Evolutionary conservation across 2,113 vertebrate species (phyloP), one percentile per base, ranked within the genome.

Genomic region (Clarias macrocephalus): DNA sequence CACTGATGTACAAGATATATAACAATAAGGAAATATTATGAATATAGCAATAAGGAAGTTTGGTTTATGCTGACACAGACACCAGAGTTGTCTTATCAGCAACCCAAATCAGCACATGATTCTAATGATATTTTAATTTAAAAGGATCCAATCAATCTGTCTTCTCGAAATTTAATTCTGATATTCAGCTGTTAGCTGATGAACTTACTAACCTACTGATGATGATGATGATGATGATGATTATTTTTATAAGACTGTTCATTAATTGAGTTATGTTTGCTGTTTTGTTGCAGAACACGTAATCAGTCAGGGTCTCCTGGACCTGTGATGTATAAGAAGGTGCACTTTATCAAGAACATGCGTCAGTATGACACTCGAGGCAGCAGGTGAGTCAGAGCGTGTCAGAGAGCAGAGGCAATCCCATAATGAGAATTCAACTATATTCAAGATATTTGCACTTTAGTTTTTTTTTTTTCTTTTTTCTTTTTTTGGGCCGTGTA

Each of bases 271-370:
- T 65, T 68, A 65, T 83, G 16, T 19, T 84, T 23, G 80, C 28
- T 65, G 4, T 54, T 33, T 89, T 82, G 25, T 91, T 80, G 54
- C 87, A 95, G 94, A 89, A 84, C 92, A 87, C 97, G 96, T 82
- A 96, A 96, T 54, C 90, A 94, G 1, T 96, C 97, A 0, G 97
- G 97, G 28, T 99, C 98, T 59, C 97, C 97, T 0, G 95, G 96
- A 88, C 96, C 96, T 77, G 97, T 95, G 86, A 95, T 93, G 84
- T 92, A 96, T 93, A 98, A 97, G 95, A 99, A 98, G 92, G 97
- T 98, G 37, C 98, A 99, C 91, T 99, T 99, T 95, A 99, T 99
- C 93, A 98, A 98, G 94, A 99, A 95, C 84, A 98, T 99, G 97
- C 93, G 97, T 85, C 98, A 99, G 87, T 99, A 99, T n/a, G 98